Percentiles rank a stretch among this genome's conserved stretches.
Conservation (phyloP, 2,113 vertebrate species). For the Sylvia atricapilla region DNA sequence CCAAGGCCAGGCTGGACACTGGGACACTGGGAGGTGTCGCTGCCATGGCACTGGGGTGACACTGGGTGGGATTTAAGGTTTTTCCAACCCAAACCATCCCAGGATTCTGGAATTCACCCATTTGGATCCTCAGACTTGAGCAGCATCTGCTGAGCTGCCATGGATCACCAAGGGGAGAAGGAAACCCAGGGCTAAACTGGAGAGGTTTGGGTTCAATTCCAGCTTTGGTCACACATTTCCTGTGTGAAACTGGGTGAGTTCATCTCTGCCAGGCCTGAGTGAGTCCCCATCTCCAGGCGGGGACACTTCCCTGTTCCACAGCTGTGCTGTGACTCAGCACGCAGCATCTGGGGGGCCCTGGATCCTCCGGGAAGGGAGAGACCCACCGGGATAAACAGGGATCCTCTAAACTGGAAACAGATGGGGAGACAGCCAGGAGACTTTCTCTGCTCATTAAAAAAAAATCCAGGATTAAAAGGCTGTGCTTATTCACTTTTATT, state of each 20-base stretch:
- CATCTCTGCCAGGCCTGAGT: accelerated
- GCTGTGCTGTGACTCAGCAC: conserved; percentile 26
- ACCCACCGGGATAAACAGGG: not conserved
- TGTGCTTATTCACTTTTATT: not conserved
- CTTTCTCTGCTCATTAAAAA: not conserved
- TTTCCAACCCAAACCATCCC: not conserved
- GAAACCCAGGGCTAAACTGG: not conserved
- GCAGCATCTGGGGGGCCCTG: not conserved
- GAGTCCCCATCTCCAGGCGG: not conserved
- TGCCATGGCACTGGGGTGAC: not conserved
- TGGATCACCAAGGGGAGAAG: accelerated
- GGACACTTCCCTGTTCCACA: not conserved
- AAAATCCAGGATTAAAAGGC: not conserved
- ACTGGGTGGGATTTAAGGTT: not conserved
- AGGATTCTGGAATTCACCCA: accelerated
- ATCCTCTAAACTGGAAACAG: not conserved
- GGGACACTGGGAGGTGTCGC: not conserved
- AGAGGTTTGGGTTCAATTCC: not conserved
- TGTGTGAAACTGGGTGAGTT: not conserved
- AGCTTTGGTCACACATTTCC: conserved; percentile 5
- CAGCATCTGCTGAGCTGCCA: not conserved
- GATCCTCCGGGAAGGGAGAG: not conserved
- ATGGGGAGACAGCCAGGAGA: not conserved
- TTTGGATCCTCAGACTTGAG: not conserved
- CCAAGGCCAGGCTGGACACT: not conserved